These are phyloP conservation scores for Poecilus cupreus DNA, from an alignment of 2,888 invertebrate species.

Conservation along the genomic window DNA sequence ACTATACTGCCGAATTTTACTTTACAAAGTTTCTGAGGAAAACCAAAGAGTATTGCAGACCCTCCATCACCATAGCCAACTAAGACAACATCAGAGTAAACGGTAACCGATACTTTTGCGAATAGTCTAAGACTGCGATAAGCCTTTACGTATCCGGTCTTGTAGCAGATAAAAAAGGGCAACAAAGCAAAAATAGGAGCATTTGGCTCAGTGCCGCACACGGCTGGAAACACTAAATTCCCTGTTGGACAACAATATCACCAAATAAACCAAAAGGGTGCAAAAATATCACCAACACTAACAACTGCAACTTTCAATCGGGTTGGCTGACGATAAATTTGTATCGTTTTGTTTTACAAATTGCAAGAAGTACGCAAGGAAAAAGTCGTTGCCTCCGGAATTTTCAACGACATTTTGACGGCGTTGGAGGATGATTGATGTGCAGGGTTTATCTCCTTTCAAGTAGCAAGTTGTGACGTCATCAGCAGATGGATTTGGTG, in stretches of 20 bases:
- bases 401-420: slow-evolving; percentile 28
- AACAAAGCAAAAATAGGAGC: slow-evolving; percentile 33
- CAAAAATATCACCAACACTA: neutral
- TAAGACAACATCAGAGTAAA: neutral
- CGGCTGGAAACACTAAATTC: slow-evolving; percentile 21
- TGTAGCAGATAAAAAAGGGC: slow-evolving; percentile 38
- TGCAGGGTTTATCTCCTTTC: slow-evolving; percentile 12
- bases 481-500: slow-evolving; percentile 16
- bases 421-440: slow-evolving; percentile 32
- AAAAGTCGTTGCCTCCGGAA: slow-evolving; percentile 14
- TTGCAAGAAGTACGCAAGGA: neutral
- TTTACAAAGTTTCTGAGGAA: too few relatives aligned
- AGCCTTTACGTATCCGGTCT: slow-evolving; percentile 27
- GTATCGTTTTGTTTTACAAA: slow-evolving; percentile 35
- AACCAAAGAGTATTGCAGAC: neutral
- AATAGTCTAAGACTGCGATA: slow-evolving; percentile 25
- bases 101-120: slow-evolving; percentile 11
- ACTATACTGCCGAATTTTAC: neutral
- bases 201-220: slow-evolving; percentile 35
- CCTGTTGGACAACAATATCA: slow-evolving; percentile 22
- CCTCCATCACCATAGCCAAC: neutral
- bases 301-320: slow-evolving; percentile 19
- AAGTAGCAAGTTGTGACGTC: neutral
- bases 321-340: neutral
- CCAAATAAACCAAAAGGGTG: slow-evolving; percentile 17